Percentiles rank a stretch among this genome's conserved stretches.
Evolutionary conservation across 2,888 invertebrate species (phyloP).

Genomic region (Harmothoe impar): DNA sequence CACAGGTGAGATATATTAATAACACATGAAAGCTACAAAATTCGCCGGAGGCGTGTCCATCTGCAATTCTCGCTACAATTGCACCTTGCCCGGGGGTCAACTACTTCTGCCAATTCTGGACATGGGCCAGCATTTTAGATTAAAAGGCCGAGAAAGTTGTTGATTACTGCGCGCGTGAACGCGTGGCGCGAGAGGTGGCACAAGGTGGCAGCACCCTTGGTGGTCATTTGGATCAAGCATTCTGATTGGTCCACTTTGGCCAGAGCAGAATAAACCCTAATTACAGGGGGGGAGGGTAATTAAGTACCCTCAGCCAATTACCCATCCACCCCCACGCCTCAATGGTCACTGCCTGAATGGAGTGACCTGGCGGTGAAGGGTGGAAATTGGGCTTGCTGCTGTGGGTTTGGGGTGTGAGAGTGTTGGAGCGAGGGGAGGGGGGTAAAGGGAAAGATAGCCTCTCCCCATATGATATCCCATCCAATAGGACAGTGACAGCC

Average conservation of each 20-base stretch:
- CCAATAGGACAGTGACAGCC: too few relatives aligned
- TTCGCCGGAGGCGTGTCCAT: too few relatives aligned
- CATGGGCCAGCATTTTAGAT: slow-evolving; percentile 12
- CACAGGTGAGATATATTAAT: too few relatives aligned
- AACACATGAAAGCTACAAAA: too few relatives aligned
- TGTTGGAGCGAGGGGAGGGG: too few relatives aligned
- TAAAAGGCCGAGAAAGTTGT: slow-evolving; percentile 30
- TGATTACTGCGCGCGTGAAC: slow-evolving; percentile 37
- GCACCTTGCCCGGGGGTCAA: neutral
- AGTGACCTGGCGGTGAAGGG: neutral
- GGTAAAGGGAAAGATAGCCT: too few relatives aligned
- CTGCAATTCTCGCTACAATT: neutral
- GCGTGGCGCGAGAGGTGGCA: slow-evolving; percentile 15
- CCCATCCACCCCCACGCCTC: slow-evolving; percentile 27
- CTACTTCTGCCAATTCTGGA: neutral
- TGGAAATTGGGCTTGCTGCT: slow-evolving; percentile 9
- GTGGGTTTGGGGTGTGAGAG: slow-evolving; percentile 25
- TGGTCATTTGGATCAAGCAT: slow-evolving; percentile 48
- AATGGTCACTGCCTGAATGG: slow-evolving; percentile 34
- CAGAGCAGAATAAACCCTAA: slow-evolving; percentile 43
- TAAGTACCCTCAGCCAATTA: slow-evolving; percentile 53
- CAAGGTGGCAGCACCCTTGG: neutral
- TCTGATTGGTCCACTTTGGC: slow-evolving; percentile 49
- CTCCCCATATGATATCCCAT: too few relatives aligned
- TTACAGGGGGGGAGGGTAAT: slow-evolving; percentile 47